Percentiles rank a stretch among this genome's conserved stretches.
phyloP scores from a whole-genome alignment of 2,888 invertebrate genomes.

The Polydrusus cervinus region DNA sequence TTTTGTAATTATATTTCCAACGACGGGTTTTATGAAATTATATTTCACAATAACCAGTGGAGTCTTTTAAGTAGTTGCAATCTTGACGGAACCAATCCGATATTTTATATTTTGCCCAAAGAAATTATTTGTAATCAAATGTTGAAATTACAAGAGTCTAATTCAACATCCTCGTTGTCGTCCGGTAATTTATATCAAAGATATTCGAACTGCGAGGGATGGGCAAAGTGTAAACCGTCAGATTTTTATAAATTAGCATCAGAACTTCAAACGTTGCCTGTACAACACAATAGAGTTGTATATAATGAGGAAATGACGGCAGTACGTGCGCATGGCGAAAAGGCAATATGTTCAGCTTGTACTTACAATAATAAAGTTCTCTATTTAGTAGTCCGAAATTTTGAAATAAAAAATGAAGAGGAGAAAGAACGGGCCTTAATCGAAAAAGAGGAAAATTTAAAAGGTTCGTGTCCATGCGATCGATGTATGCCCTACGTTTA shows the following conservation, averaged over 20 bases:
- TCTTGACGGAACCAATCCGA: constrained; percentile 3
- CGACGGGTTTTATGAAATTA: not conserved
- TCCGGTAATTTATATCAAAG: no score
- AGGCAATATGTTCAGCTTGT: not conserved
- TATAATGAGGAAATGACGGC: not conserved
- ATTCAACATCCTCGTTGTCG: no score
- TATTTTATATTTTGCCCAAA: not conserved
- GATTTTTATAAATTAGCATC: constrained; percentile 3
- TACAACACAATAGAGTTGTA: not conserved
- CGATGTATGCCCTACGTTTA: not conserved
- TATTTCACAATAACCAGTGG: constrained; percentile 1
- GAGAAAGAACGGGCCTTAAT: not conserved
- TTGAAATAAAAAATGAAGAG: not conserved
- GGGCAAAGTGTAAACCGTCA: not conserved
- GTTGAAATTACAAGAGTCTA: no score
- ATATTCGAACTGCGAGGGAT: not conserved
- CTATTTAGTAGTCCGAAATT: not conserved
- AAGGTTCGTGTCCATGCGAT: constrained; percentile 1
- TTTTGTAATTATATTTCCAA: not conserved
- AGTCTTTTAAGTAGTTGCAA: constrained; percentile 9
- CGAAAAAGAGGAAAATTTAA: not conserved
- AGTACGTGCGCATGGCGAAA: not conserved
- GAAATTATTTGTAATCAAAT: constrained; percentile 10
- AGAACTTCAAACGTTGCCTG: not conserved
- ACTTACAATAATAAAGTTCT: not conserved